Evolutionary conservation across 2,113 vertebrate genomes (phyloP), one percentile per base, ranked within the genome.

Genomic region (Psittacus erithacus): DNA sequence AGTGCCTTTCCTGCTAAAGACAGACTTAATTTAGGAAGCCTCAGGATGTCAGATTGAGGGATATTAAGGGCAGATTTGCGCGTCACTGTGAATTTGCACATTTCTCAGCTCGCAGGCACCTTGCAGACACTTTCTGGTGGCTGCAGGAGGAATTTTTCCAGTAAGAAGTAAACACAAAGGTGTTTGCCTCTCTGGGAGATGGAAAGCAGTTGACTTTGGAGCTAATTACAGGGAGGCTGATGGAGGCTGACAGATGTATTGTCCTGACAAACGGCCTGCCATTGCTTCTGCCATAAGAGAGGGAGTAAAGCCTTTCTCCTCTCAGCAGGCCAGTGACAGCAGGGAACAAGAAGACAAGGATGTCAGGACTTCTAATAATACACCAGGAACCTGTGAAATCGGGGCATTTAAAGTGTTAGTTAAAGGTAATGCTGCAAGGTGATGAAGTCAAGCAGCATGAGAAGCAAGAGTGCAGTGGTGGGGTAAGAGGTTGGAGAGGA

Each of bases 341-440:
- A 46, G 82, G 63, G 94, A 93, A 46, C 25, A 49, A 65, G 81
- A 35, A 90, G 95, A 93, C 62, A 93, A 80, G 93, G 74, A 94
- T 97, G 93, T 93, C 94, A 97, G 83, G 84, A 79, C 90, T 97
- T 94, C 84, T 93, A 96, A 96, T 96, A 95, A 94, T 71, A 86
- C 64, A 91, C 38, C 71, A 92, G 41, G 52, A 94, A 91, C 73
- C 38, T 86, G 88, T 0, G 7, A 94, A 92, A 75, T 79, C 4
- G 6, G 39, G 79, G 52, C 47, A 76, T 65, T 84, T 69, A 5
- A 86, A 79, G 69, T 43, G 86, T 89, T 86, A 71, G 69, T 49
- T 84, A 65, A 69, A 91, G 92, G 75, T 62, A 67, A 69, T 31
- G 62, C 39, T 57, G n/a, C 0, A 2, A 75, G 62, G 86, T 52